Evolutionary conservation across 1,140 invertebrate species (phyloP), one percentile per base, ranked within the genome.

Genomic region (Plectus sambesii): DNA sequence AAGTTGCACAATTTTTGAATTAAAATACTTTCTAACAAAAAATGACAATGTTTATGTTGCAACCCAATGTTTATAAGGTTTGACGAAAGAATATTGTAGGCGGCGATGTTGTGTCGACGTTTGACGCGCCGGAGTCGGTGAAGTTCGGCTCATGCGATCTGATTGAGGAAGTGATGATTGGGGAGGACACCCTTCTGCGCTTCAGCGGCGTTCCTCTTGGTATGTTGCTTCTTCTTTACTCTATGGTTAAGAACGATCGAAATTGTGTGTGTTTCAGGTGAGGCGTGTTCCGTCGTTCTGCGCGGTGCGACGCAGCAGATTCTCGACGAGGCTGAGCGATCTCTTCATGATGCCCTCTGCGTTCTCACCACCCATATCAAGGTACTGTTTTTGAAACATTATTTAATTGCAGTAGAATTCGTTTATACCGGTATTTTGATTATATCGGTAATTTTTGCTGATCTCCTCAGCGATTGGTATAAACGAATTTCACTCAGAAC

Each of bases 221-320:
- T 59, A 26, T 26, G 20, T 43, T 53, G 42, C 5, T 25, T 43
- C 25, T 29, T 42, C 24, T 12, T 15, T 12, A 47, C 23, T 22
- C 20, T 9, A 49, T 15, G 19, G 19, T 58, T 56, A 6, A 19
- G n/a, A 43, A 47, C 46, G 46, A 47, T 40, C 8, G 45, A 44
- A 36, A 49, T 25, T 8, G n/a, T 56, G n/a, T n/a, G n/a, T 54
- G 19, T 8, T 61, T 46, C 68, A 93, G 93, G 93, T 22, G 86
- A 97, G 70, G 94, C 94, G 5, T 99, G 94, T 70, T 92, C 89
- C 0, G 80, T 99, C 56, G 82, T 99, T 0, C 82, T 99, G 44
- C 81, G 94, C 49, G 94, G 93, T 44, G 90, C 94, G n/a, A 99
- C 94, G 2, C 83, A 96, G 68, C 94, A 99, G 74, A 97, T 99